phyloP scores from a whole-genome alignment of 2,888 invertebrate species.

The Drosophila algonquin region DNA sequence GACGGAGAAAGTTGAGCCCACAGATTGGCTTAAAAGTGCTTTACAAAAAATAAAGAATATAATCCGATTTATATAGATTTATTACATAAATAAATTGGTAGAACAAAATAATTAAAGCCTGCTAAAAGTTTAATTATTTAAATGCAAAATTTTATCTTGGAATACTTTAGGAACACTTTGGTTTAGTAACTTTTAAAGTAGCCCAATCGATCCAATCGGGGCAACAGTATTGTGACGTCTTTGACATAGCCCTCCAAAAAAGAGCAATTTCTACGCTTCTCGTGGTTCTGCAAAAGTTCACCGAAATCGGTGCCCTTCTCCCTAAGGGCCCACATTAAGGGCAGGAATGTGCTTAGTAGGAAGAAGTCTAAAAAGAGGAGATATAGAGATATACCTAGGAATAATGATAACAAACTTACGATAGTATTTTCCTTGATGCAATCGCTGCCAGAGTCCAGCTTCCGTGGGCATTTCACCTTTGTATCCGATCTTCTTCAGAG shows the following conservation, averaged over 20 bases:
- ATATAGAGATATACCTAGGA: no score
- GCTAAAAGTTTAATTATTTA: neutral
- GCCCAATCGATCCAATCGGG: constrained; percentile 16
- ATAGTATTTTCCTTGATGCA: constrained; percentile 52
- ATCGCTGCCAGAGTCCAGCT: constrained; percentile 51
- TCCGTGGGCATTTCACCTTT: constrained; percentile 60
- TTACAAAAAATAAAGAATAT: no score
- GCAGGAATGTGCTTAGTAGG: constrained; percentile 55
- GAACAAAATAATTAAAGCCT: neutral
- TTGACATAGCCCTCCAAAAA: constrained; percentile 33
- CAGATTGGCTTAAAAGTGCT: no score
- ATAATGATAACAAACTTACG: constrained; percentile 48
- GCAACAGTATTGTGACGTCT: constrained; percentile 32
- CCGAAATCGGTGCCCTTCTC: constrained; percentile 37
- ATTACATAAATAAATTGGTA: neutral
- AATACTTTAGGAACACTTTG: neutral
- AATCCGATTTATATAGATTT: no score
- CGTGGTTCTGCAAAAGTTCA: constrained; percentile 41
- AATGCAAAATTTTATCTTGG: neutral
- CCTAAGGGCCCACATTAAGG: constrained; percentile 45
- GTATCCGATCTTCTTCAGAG: constrained; percentile 60
- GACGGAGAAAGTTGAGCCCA: neutral
- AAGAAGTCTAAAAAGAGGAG: constrained; percentile 53
- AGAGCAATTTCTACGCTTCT: constrained; percentile 12
- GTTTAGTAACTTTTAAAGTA: constrained; percentile 5